These are phyloP conservation scores for Archilochus colubris DNA, from an alignment of 2,113 vertebrate genomes.

Conservation along the genomic window DNA sequence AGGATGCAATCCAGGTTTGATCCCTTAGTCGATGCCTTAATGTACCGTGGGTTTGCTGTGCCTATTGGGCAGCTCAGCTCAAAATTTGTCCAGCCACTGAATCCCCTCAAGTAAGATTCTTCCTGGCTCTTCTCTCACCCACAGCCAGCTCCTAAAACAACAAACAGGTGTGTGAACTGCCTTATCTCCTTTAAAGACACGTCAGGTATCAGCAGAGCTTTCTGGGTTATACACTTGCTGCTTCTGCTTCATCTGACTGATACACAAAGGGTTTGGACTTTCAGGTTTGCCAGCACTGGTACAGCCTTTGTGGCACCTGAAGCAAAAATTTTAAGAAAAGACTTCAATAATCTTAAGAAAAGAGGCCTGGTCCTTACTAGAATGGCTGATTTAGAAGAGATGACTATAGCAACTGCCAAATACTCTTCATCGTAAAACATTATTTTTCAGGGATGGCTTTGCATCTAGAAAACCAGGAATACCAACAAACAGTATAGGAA, in stretches of 20 bases:
- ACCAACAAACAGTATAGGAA: not conserved
- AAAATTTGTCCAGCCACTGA: not conserved
- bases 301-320: not conserved
- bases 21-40: not conserved
- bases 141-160: not conserved
- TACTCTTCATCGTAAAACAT: not conserved
- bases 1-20: not conserved
- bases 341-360: not conserved
- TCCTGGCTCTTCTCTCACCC: not conserved
- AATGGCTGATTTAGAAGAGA: not conserved
- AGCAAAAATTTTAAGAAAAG: not conserved
- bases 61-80: not conserved
- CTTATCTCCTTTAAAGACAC: not conserved
- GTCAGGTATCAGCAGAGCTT: not conserved
- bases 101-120: not conserved
- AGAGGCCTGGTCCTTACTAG: not conserved
- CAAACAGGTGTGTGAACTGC: accelerated
- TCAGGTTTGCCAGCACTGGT: not conserved
- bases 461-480: not conserved
- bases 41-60: not conserved
- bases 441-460: not conserved
- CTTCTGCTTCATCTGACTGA: not conserved
- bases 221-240: not conserved
- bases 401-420: not conserved
- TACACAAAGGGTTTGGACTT: not conserved